Percentiles rank a stretch among this genome's conserved stretches.
These are phyloP conservation scores for Suricata suricatta DNA, from an alignment of 2,113 vertebrate genomes.

Conservation along the genomic window DNA sequence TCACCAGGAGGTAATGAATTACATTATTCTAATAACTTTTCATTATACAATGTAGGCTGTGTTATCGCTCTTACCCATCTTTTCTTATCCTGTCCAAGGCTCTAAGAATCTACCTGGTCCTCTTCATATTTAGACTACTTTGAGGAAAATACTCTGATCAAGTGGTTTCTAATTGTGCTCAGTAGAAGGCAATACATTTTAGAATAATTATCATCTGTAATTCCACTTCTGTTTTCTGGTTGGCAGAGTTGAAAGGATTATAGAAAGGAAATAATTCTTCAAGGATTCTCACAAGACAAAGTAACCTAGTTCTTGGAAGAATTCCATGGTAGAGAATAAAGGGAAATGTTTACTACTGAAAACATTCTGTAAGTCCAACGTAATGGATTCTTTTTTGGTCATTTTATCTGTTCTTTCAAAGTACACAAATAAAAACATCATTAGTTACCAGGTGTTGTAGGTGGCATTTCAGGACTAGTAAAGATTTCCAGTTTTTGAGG, in stretches of 20 bases:
- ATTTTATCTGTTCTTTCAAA: slow-evolving; percentile 39
- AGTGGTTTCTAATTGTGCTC: not conserved
- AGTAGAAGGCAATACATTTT: not conserved
- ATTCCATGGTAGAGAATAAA: not conserved
- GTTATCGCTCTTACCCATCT: not conserved
- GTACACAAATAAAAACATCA: slow-evolving; percentile 43
- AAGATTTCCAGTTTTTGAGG: slow-evolving; percentile 82
- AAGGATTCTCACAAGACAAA: not conserved
- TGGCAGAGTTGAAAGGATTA: slow-evolving; percentile 1
- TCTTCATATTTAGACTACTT: not conserved
- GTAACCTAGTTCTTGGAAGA: not conserved
- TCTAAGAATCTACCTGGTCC: not conserved
- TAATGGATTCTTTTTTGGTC: not conserved
- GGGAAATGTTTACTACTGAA: slow-evolving; percentile 23
- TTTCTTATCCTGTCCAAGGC: not conserved
- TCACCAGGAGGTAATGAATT: not conserved
- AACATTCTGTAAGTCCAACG: not conserved
- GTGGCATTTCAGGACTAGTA: slow-evolving; percentile 75
- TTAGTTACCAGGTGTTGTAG: slow-evolving; percentile 85
- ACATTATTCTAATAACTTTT: not conserved
- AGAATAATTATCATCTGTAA: slow-evolving; percentile 3
- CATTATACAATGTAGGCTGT: not conserved
- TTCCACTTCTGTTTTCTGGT: not conserved
- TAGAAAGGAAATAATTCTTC: not conserved
- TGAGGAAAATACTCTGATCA: not conserved